phyloP scores from a whole-genome alignment of 2,888 invertebrate species.

The Bombylius major region DNA sequence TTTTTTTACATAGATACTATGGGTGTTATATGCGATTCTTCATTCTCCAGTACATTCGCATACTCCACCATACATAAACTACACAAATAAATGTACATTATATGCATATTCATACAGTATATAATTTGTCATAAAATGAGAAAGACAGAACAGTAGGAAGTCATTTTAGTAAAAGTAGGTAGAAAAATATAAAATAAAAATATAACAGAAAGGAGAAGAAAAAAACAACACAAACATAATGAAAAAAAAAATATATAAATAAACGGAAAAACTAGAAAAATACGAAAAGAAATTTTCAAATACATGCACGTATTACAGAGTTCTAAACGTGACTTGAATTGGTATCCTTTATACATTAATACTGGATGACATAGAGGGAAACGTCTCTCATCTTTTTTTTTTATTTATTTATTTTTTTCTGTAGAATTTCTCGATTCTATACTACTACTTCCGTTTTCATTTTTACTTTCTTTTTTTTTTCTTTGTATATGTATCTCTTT shows the following conservation, averaged over 20 bases:
- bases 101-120: too few relatives aligned
- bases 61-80: too few relatives aligned
- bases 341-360: slow-evolving; percentile 9
- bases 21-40: too few relatives aligned
- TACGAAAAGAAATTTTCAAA: slow-evolving; percentile 11
- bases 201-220: background rate
- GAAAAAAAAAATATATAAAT: background rate
- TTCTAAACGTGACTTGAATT: slow-evolving; percentile 14
- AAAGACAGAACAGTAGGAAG: background rate
- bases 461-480: background rate
- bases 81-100: too few relatives aligned
- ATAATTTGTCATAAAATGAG: too few relatives aligned
- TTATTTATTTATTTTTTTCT: slow-evolving; percentile 5
- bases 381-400: slow-evolving; percentile 7
- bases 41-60: too few relatives aligned
- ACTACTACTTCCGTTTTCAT: background rate
- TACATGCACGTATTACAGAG: slow-evolving; percentile 14
- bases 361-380: slow-evolving; percentile 12
- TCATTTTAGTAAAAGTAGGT: background rate
- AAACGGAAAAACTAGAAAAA: background rate
- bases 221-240: background rate
- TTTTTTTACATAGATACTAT: too few relatives aligned
- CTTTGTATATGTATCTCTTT: background rate
- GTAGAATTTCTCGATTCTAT: background rate
- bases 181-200: background rate